These are phyloP conservation scores for Myodes glareolus DNA, from an alignment of 2,113 vertebrate genomes.

Conservation along the genomic window DNA sequence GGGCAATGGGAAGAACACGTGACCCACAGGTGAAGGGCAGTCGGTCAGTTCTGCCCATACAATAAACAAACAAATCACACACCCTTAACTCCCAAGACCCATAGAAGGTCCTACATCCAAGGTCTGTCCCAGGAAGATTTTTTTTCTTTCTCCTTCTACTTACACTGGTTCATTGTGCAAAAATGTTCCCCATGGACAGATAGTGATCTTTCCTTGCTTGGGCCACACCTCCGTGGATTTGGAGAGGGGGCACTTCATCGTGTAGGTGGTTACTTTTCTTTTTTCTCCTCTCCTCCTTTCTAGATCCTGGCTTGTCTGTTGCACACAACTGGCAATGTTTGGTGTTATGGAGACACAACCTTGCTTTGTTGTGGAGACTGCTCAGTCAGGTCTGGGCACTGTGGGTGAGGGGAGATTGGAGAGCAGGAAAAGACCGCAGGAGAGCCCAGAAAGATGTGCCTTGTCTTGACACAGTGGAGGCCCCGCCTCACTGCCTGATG, in stretches of 20 bases:
- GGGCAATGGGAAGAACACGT: background rate
- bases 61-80: rapidly evolving
- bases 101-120: too few species aligned
- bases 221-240: background rate
- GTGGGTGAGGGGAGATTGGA: background rate
- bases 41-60: rapidly evolving
- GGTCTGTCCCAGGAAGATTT: background rate
- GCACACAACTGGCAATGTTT: background rate
- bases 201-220: background rate
- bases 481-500: background rate
- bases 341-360: conserved; percentile 34
- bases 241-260: background rate
- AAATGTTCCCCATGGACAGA: background rate
- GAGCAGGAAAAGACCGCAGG: background rate
- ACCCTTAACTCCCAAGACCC: background rate
- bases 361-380: conserved; percentile 21
- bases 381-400: conserved; percentile 27
- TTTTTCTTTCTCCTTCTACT: too few species aligned
- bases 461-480: background rate
- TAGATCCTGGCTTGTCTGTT: background rate
- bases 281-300: background rate
- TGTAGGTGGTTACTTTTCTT: background rate
- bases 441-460: background rate
- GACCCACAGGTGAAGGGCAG: rapidly evolving
- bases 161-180: background rate